phyloP scores from a whole-genome alignment of 2,113 vertebrate genomes.

The Periophthalmodon schlosseri region DNA sequence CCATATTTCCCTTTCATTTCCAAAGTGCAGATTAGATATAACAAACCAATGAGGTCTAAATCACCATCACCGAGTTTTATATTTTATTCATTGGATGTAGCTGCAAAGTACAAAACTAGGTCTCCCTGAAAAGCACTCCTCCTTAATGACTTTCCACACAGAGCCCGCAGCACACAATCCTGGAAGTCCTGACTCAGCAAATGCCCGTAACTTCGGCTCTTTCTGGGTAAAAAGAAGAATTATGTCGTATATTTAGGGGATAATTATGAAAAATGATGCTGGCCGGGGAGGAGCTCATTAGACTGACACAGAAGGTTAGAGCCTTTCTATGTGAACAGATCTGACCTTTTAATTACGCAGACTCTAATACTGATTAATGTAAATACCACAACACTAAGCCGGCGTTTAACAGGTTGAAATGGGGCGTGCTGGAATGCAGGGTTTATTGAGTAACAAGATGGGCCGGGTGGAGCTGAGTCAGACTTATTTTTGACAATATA shows the following conservation, averaged over 20 bases:
- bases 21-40: not conserved
- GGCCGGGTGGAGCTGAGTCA: not conserved
- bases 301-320: constrained; percentile 14
- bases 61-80: not conserved
- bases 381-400: constrained; percentile 12
- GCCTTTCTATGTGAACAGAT: constrained; percentile 1
- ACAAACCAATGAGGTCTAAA: not conserved
- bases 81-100: constrained; percentile 17
- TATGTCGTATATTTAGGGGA: constrained; percentile 10
- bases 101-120: constrained; percentile 1
- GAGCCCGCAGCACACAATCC: not conserved
- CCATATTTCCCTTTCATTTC: not conserved
- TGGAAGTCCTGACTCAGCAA: constrained; percentile 29
- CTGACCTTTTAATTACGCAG: constrained; percentile 35
- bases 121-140: constrained; percentile 17
- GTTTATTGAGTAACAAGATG: not conserved
- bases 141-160: constrained; percentile 14
- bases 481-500: not conserved
- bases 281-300: constrained; percentile 9
- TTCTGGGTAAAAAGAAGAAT: constrained; percentile 10
- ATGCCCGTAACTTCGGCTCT: not conserved
- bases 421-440: not conserved
- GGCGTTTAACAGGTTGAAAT: constrained; percentile 6
- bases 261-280: not conserved
- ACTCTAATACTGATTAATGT: constrained; percentile 29